A percentile compares a stretch with the other conserved stretches of the same genome.
Conservation (phyloP, 2,888 invertebrate genomes). For the Dicyrtoma fusca region DNA sequence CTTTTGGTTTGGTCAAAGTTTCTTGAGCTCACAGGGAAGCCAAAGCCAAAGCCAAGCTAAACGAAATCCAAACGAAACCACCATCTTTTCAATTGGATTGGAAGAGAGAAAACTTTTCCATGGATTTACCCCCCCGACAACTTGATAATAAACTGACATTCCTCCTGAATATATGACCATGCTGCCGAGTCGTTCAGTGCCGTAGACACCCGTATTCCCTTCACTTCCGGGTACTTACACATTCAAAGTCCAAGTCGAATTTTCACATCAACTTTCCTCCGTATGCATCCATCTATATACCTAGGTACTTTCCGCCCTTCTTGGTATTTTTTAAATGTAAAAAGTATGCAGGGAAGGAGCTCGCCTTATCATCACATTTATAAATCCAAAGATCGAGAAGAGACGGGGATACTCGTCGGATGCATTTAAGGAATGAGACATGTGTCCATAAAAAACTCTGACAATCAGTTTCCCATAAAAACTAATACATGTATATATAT, state of each 20-base stretch:
- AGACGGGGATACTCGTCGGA: not conserved
- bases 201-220: not conserved
- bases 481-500: too few species aligned
- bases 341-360: not conserved
- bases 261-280: slow-evolving; percentile 16
- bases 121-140: slow-evolving; percentile 43
- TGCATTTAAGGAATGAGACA: slow-evolving; percentile 3
- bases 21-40: too few species aligned
- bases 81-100: slow-evolving; percentile 30
- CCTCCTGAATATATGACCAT: slow-evolving; percentile 38
- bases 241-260: slow-evolving; percentile 33
- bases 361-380: too few species aligned
- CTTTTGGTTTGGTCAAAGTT: slow-evolving; percentile 38
- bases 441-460: slow-evolving; percentile 16
- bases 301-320: too few species aligned
- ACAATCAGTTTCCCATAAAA: not conserved
- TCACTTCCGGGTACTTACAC: slow-evolving; percentile 44
- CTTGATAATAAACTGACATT: slow-evolving; percentile 47
- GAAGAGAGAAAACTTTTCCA: slow-evolving; percentile 36
- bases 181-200: not conserved
- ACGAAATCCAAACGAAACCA: slow-evolving; percentile 24
- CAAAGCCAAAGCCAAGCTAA: slow-evolving; percentile 11
- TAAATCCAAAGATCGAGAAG: not conserved
- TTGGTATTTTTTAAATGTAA: not conserved
- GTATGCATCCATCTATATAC: not conserved